These are phyloP conservation scores for Meles meles DNA, from an alignment of 2,113 vertebrate species.

Conservation along the genomic window DNA sequence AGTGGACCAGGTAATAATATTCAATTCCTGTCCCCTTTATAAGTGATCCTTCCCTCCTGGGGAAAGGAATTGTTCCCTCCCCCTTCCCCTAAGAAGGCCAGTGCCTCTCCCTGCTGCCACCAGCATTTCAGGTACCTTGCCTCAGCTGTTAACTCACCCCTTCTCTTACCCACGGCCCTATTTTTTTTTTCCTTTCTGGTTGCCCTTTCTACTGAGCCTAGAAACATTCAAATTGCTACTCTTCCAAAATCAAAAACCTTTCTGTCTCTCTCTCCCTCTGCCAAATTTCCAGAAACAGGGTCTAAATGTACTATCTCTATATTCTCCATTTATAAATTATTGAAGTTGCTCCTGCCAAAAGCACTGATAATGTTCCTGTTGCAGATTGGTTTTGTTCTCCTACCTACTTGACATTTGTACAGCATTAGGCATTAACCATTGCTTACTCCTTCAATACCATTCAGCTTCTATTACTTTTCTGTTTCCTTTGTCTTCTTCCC, in stretches of 20 bases:
- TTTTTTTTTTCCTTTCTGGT: neutral
- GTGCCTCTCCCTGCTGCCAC: neutral
- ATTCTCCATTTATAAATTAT: neutral
- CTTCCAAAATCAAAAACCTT: neutral
- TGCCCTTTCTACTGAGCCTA: neutral
- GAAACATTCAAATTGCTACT: neutral
- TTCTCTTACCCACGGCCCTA: neutral
- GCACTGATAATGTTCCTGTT: neutral
- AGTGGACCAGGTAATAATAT: neutral
- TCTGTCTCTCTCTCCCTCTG: neutral
- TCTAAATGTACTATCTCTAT: neutral
- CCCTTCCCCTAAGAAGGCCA: rapidly evolving
- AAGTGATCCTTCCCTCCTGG: neutral
- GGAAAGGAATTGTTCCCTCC: neutral
- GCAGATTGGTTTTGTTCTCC: neutral
- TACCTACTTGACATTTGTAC: neutral
- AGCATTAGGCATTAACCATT: neutral
- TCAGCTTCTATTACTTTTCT: neutral
- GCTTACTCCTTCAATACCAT: neutral
- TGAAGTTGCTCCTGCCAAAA: neutral
- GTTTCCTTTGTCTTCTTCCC: neutral
- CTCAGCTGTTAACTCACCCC: neutral
- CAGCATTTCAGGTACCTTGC: neutral
- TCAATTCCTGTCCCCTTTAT: neutral
- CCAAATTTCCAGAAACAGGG: neutral